A percentile compares a stretch with the other conserved stretches of the same genome.
These are phyloP conservation scores for Protonemura montana DNA, from an alignment of 2,888 invertebrate species.

Conservation along the genomic window DNA sequence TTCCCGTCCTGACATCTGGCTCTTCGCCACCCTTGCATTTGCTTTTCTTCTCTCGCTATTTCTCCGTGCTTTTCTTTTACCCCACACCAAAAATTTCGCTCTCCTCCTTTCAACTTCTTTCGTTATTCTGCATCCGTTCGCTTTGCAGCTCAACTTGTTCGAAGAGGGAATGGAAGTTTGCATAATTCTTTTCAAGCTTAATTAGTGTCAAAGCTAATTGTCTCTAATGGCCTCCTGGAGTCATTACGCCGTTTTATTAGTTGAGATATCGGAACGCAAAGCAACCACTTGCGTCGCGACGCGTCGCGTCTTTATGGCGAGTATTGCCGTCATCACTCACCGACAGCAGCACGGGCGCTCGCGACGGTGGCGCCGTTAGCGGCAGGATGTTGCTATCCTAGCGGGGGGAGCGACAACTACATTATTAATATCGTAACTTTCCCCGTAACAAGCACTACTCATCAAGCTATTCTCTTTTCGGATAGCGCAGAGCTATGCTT, in stretches of 20 bases:
- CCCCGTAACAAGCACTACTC: slow-evolving; percentile 9
- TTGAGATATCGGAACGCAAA: slow-evolving; percentile 39
- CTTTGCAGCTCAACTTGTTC: slow-evolving; percentile 29
- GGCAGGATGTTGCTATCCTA: neutral
- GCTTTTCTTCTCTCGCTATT: slow-evolving; percentile 41
- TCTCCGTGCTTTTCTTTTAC: slow-evolving; percentile 42
- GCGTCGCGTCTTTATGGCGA: slow-evolving; percentile 23
- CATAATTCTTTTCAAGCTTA: slow-evolving; percentile 50
- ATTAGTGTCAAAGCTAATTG: slow-evolving; percentile 51
- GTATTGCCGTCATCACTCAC: slow-evolving; percentile 34
- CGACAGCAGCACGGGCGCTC: neutral
- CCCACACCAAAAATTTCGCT: neutral
- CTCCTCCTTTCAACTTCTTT: slow-evolving; percentile 37
- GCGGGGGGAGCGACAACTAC: neutral
- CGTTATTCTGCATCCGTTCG: slow-evolving; percentile 38
- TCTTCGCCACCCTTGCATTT: slow-evolving; percentile 40
- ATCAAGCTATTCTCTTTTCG: slow-evolving; percentile 31
- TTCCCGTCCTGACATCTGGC: slow-evolving; percentile 47
- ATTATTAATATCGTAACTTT: slow-evolving; percentile 42
- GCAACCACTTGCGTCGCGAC: slow-evolving; percentile 31
- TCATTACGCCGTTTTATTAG: slow-evolving; percentile 42
- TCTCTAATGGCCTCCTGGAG: slow-evolving; percentile 47
- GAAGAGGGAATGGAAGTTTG: slow-evolving; percentile 44
- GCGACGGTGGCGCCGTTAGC: neutral
- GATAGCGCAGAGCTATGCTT: neutral